Conservation (phyloP, 2,888 invertebrate species). For the Agrotis puta region DNA sequence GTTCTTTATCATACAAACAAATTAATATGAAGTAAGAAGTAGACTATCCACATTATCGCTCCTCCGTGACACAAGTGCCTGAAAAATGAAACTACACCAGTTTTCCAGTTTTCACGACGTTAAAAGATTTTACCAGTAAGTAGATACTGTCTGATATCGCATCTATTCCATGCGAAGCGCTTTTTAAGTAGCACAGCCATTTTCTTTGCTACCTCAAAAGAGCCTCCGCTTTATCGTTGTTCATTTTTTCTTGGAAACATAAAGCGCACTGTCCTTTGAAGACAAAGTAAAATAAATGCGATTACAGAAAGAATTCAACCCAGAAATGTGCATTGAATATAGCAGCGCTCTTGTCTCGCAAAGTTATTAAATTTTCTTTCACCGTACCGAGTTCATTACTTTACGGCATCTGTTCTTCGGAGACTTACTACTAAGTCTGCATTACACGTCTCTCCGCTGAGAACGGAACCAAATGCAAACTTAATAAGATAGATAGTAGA, state of each 20-base stretch:
- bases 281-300: conserved; percentile 29
- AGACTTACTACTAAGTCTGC: conserved; percentile 21
- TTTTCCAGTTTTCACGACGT: not conserved
- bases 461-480: conserved; percentile 52
- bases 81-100: conserved; percentile 2
- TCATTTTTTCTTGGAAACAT: conserved; percentile 9
- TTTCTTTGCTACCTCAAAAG: conserved; percentile 15
- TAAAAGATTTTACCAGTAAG: not conserved
- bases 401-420: conserved; percentile 24
- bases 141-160: not conserved
- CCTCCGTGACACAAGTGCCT: not conserved
- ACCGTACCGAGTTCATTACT: conserved; percentile 42
- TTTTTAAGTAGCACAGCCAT: conserved; percentile 14
- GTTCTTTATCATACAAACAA: conserved; percentile 3
- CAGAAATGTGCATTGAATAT: conserved; percentile 32
- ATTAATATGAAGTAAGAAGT: not conserved
- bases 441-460: conserved; percentile 23
- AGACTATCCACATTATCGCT: not conserved
- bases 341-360: conserved; percentile 18
- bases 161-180: conserved; percentile 6
- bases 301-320: conserved; percentile 22
- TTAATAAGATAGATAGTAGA: conserved; percentile 51
- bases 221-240: not conserved
- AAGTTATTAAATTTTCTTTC: conserved; percentile 46
- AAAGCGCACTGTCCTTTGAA: conserved; percentile 3